These are phyloP conservation scores for Synanceia verrucosa DNA, from an alignment of 2,797 vertebrate species.

Conservation along the genomic window DNA sequence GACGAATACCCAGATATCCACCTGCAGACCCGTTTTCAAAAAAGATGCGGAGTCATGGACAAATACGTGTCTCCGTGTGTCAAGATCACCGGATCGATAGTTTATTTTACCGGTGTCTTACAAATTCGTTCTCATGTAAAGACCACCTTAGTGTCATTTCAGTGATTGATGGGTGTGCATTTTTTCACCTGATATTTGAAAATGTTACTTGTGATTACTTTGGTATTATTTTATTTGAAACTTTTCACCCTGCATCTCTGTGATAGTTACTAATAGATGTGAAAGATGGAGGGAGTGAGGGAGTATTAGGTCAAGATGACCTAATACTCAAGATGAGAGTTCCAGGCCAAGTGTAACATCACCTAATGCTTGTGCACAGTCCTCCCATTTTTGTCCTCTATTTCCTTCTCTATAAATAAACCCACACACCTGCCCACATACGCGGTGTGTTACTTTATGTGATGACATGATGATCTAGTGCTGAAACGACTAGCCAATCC, in stretches of 20 bases:
- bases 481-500: rapidly evolving
- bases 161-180: too few relatives aligned
- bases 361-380: not conserved
- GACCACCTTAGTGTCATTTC: too few relatives aligned
- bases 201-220: slow-evolving; percentile 16
- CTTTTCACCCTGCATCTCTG: slow-evolving; percentile 33
- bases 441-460: not conserved
- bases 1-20: too few relatives aligned
- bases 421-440: not conserved
- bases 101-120: too few relatives aligned
- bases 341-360: slow-evolving; percentile 23
- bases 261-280: slow-evolving; percentile 56
- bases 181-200: too few relatives aligned
- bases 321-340: too few relatives aligned
- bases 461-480: not conserved
- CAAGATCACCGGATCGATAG: too few relatives aligned
- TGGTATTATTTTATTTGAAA: too few relatives aligned
- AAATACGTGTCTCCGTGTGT: too few relatives aligned
- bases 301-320: slow-evolving; percentile 3
- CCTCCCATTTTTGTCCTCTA: not conserved
- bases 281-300: slow-evolving; percentile 21
- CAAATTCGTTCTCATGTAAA: too few relatives aligned
- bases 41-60: too few relatives aligned
- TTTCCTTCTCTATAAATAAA: slow-evolving; percentile 16
- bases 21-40: too few relatives aligned